These are phyloP conservation scores for Porites rus DNA, from an alignment of 92 coral and sea anemone species.

Conservation along the genomic window DNA sequence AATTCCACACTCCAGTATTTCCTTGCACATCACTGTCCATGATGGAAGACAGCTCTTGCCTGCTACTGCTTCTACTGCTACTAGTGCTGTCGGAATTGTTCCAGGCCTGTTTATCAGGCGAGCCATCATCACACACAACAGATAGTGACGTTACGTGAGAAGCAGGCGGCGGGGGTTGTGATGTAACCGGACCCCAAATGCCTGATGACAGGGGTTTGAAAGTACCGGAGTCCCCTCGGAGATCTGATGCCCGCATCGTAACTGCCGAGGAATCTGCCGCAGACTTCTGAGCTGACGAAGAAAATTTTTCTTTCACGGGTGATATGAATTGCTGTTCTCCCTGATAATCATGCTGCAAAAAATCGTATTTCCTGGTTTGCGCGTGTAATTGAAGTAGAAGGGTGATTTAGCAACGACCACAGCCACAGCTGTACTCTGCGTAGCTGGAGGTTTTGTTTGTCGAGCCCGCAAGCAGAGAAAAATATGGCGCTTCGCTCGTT, in stretches of 20 bases:
- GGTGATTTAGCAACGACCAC: not conserved
- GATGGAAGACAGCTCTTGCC: slow-evolving; percentile 93
- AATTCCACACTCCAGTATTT: slow-evolving; percentile 72
- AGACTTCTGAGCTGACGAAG: slow-evolving; percentile 63
- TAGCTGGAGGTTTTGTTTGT: no score
- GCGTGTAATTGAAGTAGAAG: not conserved
- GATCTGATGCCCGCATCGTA: slow-evolving; percentile 50
- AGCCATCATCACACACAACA: slow-evolving; percentile 88
- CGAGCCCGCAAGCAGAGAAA: no score
- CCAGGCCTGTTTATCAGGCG: slow-evolving; percentile 92
- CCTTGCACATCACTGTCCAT: slow-evolving; percentile 88
- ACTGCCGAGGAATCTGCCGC: slow-evolving; percentile 43
- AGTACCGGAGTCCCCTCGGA: slow-evolving; percentile 71
- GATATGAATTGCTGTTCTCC: slow-evolving; percentile 48
- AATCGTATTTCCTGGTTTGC: not conserved
- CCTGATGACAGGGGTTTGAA: slow-evolving; percentile 85
- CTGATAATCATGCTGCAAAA: slow-evolving; percentile 62
- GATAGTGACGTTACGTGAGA: slow-evolving; percentile 62
- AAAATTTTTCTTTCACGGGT: slow-evolving; percentile 39
- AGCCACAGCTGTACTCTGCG: no score
- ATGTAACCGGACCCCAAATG: slow-evolving; percentile 90
- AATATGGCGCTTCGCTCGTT: no score
- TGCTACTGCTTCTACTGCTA: slow-evolving; percentile 95
- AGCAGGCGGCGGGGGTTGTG: slow-evolving; percentile 37
- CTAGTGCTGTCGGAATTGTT: slow-evolving; percentile 99